Base-by-base conservation (phyloP, 2,113 vertebrate species). In the Ceyx cyanopectus region DNA sequence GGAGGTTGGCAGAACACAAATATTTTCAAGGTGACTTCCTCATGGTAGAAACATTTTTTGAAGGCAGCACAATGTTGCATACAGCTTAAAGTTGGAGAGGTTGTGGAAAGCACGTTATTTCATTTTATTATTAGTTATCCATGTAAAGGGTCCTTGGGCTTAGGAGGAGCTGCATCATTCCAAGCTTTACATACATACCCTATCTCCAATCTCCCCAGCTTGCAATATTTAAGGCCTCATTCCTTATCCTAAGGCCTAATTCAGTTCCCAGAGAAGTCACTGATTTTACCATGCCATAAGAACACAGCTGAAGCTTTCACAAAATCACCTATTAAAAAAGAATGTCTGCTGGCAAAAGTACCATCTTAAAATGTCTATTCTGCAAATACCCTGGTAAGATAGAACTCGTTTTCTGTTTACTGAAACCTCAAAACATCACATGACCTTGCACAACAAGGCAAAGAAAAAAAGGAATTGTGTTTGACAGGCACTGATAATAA, bases 401-500 rank as follows among this genome's bases (percentile, higher is more conserved):
- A 79, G 12, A 95, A 97, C 89, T 79, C 81, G 74, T 95, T 95
- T 95, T 79, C 50, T 87, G 43, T 85, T 93, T 94, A 78, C 73
- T 50, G 61, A 88, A 90, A 78, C 80, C 89, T 93, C n/a, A 14
- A 73, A 95, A 76, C 62, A 69, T 92, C 83, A 15, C 89, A 82
- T 86, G 94, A 90, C 90, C 97, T 94, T 93, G 29, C 41, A 89
- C 77, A 87, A 89, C 22, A 74, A 37, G 27, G 10, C 29, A 70
- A 87, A 74, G 96, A 81, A 46, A 16, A 48, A 94, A 78, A 96
- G 80, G 10, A 22, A 40, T 41, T 70, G 20, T 74, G 87, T 97
- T 96, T 97, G 97, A 97, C 96, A 96, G 93, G 86, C 92, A 76
- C 51, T 77, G 88, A 83, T 97, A 97, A 95, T 97, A 97, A 97